phyloP scores from a whole-genome alignment of 2,797 vertebrate genomes.

The Mormyrops attenuatus region DNA sequence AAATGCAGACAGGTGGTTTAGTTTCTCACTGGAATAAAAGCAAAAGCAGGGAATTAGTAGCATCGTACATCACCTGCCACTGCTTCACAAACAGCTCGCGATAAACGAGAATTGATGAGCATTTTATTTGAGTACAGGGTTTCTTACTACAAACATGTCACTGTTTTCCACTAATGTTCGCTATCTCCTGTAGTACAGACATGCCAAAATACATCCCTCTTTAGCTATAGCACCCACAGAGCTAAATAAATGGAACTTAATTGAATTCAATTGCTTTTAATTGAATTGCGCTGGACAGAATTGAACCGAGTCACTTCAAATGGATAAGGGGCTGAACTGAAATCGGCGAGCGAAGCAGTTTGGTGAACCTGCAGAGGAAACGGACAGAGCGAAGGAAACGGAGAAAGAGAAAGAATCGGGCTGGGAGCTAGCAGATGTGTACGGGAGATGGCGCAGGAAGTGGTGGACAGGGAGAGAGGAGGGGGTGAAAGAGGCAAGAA shows the following conservation, averaged over 20 bases:
- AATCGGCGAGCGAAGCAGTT: not conserved
- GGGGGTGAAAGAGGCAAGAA: not conserved
- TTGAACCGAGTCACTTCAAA: not conserved
- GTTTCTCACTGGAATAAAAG: not conserved
- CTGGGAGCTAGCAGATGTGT: constrained; percentile 21
- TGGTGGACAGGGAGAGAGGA: not conserved
- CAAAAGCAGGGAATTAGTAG: not conserved
- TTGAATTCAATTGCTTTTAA: constrained; percentile 4
- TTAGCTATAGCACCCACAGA: not conserved
- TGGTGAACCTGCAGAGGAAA: not conserved
- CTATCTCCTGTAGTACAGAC: not conserved
- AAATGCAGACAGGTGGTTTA: not conserved
- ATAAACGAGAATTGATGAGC: not conserved
- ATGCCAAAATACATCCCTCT: not conserved
- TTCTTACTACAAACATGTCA: not conserved
- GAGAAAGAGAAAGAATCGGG: not conserved
- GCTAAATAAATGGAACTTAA: not conserved
- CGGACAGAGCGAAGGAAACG: not conserved
- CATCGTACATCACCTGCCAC: not conserved
- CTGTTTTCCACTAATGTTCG: not conserved
- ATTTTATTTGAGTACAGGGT: not conserved
- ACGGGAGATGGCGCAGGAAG: constrained; percentile 22
- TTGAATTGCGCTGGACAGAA: not conserved
- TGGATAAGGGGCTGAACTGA: not conserved
- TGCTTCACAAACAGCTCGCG: not conserved